Evolutionary conservation across 1,140 invertebrate genomes (phyloP).

Genomic region (Sesamia nonagrioides): DNA sequence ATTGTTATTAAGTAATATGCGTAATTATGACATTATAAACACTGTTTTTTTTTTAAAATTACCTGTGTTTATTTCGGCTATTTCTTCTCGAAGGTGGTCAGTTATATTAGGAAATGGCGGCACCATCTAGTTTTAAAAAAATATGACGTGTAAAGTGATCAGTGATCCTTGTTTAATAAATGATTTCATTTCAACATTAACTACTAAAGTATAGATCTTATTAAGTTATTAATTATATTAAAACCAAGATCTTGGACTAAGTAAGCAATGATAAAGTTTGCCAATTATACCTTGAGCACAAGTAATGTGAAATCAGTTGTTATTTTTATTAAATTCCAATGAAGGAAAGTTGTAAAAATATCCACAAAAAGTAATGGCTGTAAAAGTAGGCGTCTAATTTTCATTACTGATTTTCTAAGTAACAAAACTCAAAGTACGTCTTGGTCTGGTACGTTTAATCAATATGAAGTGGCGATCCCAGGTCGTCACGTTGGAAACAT

Average conservation of each 20-base stretch:
- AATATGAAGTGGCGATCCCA: slow-evolving; percentile 36
- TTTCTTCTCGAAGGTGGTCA: no score
- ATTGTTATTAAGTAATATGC: no score
- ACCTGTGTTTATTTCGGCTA: no score
- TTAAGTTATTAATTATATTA: slow-evolving; percentile 21
- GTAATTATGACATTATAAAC: no score
- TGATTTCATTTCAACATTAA: no score
- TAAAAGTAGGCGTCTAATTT: slow-evolving; percentile 36
- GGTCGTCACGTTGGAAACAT: slow-evolving; percentile 34
- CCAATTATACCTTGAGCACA: not conserved
- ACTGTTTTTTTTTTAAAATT: no score
- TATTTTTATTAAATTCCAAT: not conserved
- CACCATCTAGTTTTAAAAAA: no score
- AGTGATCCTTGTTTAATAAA: no score
- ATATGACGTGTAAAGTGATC: no score
- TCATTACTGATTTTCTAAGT: slow-evolving; percentile 9
- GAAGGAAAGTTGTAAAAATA: not conserved
- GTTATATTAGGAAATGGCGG: no score
- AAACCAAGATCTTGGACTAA: not conserved
- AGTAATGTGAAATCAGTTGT: not conserved
- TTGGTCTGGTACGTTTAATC: slow-evolving; percentile 37
- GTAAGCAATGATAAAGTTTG: not conserved
- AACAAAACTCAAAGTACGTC: slow-evolving; percentile 10
- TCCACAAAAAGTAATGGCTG: slow-evolving; percentile 12
- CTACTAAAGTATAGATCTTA: not conserved